phyloP scores from a whole-genome alignment of 1,140 invertebrate genomes.

The Ips typographus region DNA sequence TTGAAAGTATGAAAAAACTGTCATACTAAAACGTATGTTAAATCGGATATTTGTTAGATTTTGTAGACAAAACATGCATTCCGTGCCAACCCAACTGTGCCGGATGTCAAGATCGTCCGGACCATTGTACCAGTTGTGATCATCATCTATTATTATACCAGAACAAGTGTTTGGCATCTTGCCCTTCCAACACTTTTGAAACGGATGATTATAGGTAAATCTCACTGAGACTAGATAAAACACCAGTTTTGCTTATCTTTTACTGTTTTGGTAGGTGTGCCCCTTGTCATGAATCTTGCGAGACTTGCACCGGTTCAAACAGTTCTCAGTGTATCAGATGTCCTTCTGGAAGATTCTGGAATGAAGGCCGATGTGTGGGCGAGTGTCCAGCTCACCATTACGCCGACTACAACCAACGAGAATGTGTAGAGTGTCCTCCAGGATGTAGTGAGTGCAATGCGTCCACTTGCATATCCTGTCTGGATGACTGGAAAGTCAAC shows the following conservation, averaged over 20 bases:
- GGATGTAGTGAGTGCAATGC: conserved; percentile 72
- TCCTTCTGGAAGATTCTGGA: conserved; percentile 64
- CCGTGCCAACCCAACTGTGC: conserved; percentile 80
- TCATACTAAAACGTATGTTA: neutral
- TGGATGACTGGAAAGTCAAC: conserved; percentile 69
- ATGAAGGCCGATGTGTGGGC: conserved; percentile 64
- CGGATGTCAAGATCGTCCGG: conserved; percentile 76
- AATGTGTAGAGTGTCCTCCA: conserved; percentile 70
- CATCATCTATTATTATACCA: conserved; percentile 78
- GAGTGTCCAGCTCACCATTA: conserved; percentile 71
- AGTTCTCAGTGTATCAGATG: conserved; percentile 81
- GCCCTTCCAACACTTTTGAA: conserved; percentile 78
- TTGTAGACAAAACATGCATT: conserved; percentile 70
- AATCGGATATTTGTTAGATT: conserved; percentile 55
- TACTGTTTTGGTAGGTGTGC: conserved; percentile 59
- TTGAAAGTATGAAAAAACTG: conserved; percentile 63
- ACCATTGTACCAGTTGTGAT: conserved; percentile 80
- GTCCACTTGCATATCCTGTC: conserved; percentile 67
- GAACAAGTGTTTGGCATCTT: conserved; percentile 77
- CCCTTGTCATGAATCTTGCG: conserved; percentile 75
- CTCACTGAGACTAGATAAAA: conserved; percentile 1
- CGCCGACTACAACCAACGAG: conserved; percentile 72
- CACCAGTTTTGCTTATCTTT: neutral
- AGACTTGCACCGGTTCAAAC: conserved; percentile 76
- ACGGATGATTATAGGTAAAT: conserved; percentile 74